Evolutionary conservation across 2,888 invertebrate species (phyloP), one percentile per base, ranked within the genome.

Genomic region (Harpagoxenus sublaevis): DNA sequence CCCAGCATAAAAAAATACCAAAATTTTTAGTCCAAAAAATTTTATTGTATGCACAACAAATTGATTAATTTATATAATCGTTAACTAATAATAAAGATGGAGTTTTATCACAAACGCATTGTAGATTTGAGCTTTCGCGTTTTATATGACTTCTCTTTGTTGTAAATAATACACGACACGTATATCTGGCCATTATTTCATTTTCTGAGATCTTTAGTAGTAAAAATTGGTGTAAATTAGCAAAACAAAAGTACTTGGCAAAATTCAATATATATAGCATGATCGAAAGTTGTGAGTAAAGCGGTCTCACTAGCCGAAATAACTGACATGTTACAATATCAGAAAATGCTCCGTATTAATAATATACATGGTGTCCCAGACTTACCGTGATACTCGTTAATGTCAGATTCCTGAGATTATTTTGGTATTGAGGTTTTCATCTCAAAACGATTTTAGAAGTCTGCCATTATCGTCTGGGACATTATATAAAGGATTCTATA

Each of bases 251-350:
- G 6, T 48, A 15, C 2, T 42, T 55, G 42, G 55, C 15, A 68
- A 68, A 55, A n/a, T 39, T 65, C 12, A 28, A 53, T 39, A 23
- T 18, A 53, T 53, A 45, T 60, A 62, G 1, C 55, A 81, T 28
- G 35, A 81, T 81, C 8, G 35, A 60, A 73, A 79, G 1, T 2
- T 74, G 65, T 23, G 23, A 31, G 65, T 62, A 70, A 74, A 75
- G 63, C 39, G 53, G 42, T 65, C 79, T 84, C 66, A 65, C 85
- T 74, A 88, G 84, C 85, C 83, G 62, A 51, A 62, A 60, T 42
- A 73, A 74, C 28, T 55, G 12, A 65, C 18, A 39, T 39, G 12
- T 55, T 66, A 68, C 23, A 31, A 39, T 60, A 66, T 83, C 35
- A 48, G n/a, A 18, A 39, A 55, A 48, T 48, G 39, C 12, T 51